Conservation (phyloP, 2,113 vertebrate genomes). For the Chauna torquata region DNA sequence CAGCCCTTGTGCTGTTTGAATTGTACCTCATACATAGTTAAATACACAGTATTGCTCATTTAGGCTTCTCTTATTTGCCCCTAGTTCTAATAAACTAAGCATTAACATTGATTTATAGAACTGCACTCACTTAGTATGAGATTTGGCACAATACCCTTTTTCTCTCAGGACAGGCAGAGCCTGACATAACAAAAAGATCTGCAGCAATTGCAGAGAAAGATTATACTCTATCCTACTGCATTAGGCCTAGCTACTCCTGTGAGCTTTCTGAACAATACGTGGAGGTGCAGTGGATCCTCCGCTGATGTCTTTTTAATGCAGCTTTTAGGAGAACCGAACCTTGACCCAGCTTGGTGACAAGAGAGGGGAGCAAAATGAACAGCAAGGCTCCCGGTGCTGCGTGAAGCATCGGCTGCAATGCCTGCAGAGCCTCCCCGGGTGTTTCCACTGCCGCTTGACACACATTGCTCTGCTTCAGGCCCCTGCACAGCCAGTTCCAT, state of each 20-base stretch:
- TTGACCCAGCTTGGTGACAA: neutral
- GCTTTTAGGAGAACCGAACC: neutral
- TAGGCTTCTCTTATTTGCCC: neutral
- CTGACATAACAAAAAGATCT: neutral
- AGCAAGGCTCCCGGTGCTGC: neutral
- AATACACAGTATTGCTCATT: slow-evolving; percentile 27
- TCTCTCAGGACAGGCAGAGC: slow-evolving; percentile 3
- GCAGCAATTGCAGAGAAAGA: neutral
- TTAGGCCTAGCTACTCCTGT: neutral
- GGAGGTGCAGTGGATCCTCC: neutral
- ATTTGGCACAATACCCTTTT: neutral
- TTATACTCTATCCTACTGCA: neutral
- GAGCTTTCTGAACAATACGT: neutral
- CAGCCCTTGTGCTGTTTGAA: neutral
- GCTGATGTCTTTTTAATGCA: neutral
- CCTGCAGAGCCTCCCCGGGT: neutral
- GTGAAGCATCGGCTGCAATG: neutral
- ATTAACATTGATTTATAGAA: slow-evolving; percentile 9
- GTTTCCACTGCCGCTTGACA: neutral
- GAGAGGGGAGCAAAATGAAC: neutral
- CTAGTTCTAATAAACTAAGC: slow-evolving; percentile 12
- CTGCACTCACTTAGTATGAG: neutral
- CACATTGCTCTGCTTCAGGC: neutral
- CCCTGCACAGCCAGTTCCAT: neutral
- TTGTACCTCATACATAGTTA: slow-evolving; percentile 20